A percentile compares a stretch with the other conserved stretches of the same genome.
phyloP scores from a whole-genome alignment of 2,888 invertebrate species.

The Pristionchus arcanus region DNA sequence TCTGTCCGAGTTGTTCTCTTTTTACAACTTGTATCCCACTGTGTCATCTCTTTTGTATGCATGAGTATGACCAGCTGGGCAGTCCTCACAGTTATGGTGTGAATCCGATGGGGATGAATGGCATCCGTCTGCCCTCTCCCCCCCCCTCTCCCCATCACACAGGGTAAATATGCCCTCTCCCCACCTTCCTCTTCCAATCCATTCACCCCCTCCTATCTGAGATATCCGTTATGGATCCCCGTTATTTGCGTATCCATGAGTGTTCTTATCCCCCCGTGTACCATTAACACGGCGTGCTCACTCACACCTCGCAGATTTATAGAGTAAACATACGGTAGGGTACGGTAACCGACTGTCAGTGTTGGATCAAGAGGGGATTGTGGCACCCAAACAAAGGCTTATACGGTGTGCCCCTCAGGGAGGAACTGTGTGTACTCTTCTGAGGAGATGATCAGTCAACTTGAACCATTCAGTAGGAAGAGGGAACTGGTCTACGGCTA shows the following conservation, averaged over 20 bases:
- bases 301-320: conserved; percentile 27
- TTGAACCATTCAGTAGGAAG: neutral
- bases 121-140: neutral
- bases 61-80: conserved; percentile 40
- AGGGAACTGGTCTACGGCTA: neutral
- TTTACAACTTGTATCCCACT: conserved; percentile 23
- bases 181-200: neutral
- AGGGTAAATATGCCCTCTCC: conserved; percentile 18
- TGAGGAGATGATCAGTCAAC: conserved; percentile 15
- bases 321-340: neutral
- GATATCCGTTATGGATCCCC: conserved; percentile 46
- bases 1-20: neutral
- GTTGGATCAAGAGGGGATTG: conserved; percentile 5
- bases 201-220: neutral
- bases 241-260: conserved; percentile 28
- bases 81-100: conserved; percentile 43
- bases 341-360: conserved; percentile 12
- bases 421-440: conserved; percentile 29
- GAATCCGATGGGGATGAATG: conserved; percentile 26
- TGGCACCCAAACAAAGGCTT: conserved; percentile 32
- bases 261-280: conserved; percentile 16
- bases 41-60: conserved; percentile 1
- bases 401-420: conserved; percentile 16
- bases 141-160: conserved; percentile 40
- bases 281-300: conserved; percentile 18